phyloP scores from a whole-genome alignment of 2,888 invertebrate genomes.

The Bombyx huttoni region DNA sequence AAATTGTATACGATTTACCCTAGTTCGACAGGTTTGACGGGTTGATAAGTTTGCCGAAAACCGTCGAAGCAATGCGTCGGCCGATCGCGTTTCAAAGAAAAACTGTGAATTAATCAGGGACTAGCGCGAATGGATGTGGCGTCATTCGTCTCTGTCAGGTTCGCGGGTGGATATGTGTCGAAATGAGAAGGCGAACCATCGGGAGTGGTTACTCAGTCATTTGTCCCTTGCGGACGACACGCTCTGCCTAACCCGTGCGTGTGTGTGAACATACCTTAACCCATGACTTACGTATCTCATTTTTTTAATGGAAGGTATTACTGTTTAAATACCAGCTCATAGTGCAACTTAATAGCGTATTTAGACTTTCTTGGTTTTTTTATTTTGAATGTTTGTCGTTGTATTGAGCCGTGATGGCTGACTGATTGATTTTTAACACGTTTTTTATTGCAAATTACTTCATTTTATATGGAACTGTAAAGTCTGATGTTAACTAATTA shows the following conservation, averaged over 20 bases:
- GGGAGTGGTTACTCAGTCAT: conserved; percentile 58
- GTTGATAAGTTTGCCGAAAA: conserved; percentile 50
- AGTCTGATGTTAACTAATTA: too few species aligned
- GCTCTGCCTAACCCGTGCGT: conserved; percentile 35
- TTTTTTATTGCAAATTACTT: too few species aligned
- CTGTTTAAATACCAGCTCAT: too few species aligned
- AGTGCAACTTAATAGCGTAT: too few species aligned
- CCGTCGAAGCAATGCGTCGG: conserved; percentile 39
- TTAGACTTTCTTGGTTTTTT: too few species aligned
- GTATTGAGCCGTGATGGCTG: too few species aligned
- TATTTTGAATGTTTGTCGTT: too few species aligned
- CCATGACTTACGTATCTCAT: conserved; percentile 11
- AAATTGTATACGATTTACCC: conserved; percentile 9
- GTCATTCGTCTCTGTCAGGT: conserved; percentile 52
- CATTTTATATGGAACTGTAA: too few species aligned
- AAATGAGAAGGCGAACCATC: conserved; percentile 42
- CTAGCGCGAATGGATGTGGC: conserved; percentile 46
- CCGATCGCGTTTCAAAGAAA: conserved; percentile 55
- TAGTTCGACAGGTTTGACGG: conserved; percentile 26
- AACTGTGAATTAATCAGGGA: conserved; percentile 63
- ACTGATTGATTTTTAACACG: too few species aligned
- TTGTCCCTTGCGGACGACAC: conserved; percentile 50
- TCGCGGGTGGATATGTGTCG: conserved; percentile 25
- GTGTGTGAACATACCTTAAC: conserved; percentile 26
- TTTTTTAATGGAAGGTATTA: too few species aligned